A percentile compares a stretch with the other conserved stretches of the same genome.
Evolutionary conservation across 2,113 vertebrate genomes (phyloP).

Genomic region (Gallinago paraguaiae): DNA sequence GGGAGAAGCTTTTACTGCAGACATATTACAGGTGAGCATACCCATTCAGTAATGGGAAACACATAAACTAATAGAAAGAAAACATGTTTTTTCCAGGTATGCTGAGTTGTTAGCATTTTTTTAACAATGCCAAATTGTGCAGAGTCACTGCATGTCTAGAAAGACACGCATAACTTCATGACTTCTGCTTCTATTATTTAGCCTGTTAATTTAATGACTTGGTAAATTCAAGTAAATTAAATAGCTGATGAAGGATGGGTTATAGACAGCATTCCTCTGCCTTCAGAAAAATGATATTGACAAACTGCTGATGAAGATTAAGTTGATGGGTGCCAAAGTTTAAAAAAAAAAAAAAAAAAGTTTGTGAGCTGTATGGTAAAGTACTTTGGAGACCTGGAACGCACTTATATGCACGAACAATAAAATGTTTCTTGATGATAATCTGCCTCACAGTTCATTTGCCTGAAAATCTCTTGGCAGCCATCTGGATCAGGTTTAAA

Average conservation of each 20-base stretch:
- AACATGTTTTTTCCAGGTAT: not conserved
- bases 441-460: slow-evolving; percentile 54
- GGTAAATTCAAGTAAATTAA: slow-evolving; percentile 15
- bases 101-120: not conserved
- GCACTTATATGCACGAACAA: not conserved
- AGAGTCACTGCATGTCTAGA: not conserved
- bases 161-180: not conserved
- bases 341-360: not conserved
- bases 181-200: not conserved
- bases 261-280: not conserved
- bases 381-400: not conserved
- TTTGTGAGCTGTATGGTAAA: slow-evolving; percentile 28
- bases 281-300: not conserved
- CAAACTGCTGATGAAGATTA: slow-evolving; percentile 38
- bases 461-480: slow-evolving; percentile 55
- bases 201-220: not conserved
- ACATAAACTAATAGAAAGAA: not conserved
- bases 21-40: not conserved
- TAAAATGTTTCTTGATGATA: slow-evolving; percentile 57
- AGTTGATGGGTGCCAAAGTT: not conserved
- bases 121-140: not conserved
- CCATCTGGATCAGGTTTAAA: slow-evolving; percentile 58
- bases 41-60: not conserved
- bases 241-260: not conserved
- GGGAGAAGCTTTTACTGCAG: not conserved